Evolutionary conservation across 2,113 vertebrate species (phyloP).

Genomic region (Jaculus jaculus): DNA sequence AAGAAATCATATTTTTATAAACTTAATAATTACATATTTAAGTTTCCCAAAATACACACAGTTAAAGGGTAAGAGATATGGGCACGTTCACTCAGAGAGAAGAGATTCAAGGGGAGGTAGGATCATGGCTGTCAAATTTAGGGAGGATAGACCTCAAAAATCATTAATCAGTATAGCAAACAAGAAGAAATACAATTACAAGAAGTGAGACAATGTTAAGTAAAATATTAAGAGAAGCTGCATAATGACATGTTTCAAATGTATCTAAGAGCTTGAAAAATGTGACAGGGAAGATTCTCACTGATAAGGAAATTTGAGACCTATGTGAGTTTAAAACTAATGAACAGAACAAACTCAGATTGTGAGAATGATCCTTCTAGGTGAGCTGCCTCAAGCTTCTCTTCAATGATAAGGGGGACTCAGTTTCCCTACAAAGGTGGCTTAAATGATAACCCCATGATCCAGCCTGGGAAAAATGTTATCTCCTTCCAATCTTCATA

Average conservation of each 20-base stretch:
- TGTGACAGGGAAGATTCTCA: background rate
- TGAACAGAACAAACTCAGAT: background rate
- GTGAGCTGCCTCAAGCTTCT: background rate
- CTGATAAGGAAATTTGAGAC: background rate
- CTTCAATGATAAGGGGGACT: background rate
- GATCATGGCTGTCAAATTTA: background rate
- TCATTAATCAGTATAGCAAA: background rate
- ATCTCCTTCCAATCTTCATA: background rate
- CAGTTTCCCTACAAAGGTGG: background rate
- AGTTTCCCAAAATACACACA: background rate
- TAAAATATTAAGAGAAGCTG: slow-evolving; percentile 43
- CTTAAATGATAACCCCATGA: background rate
- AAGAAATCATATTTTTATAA: background rate
- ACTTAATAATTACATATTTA: background rate
- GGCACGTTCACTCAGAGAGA: background rate
- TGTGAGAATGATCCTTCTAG: background rate
- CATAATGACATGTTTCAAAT: background rate
- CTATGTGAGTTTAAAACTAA: slow-evolving; percentile 2
- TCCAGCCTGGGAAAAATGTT: background rate
- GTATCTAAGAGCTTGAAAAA: slow-evolving; percentile 10
- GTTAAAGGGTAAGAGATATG: slow-evolving; percentile 5
- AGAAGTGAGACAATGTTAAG: slow-evolving; percentile 16
- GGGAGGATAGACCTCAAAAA: background rate
- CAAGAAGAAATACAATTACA: slow-evolving; percentile 13
- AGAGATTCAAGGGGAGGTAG: background rate